These are phyloP conservation scores for Nycticorax nycticorax DNA, from an alignment of 2,113 vertebrate genomes.

Conservation along the genomic window DNA sequence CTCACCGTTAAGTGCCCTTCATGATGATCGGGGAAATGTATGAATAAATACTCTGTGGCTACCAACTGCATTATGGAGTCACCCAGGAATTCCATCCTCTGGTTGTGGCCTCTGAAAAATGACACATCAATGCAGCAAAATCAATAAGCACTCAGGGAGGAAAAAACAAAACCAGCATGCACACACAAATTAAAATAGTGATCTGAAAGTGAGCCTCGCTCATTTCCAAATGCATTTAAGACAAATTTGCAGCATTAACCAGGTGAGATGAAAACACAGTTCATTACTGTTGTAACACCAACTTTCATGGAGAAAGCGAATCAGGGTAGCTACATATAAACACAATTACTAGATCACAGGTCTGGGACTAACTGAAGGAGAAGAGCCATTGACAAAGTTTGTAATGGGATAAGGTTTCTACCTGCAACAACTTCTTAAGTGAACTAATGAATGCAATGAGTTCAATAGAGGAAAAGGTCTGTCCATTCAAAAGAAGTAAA, in stretches of 20 bases:
- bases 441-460: neutral
- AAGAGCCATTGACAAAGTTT: neutral
- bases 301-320: constrained; percentile 2
- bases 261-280: constrained; percentile 15
- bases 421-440: neutral
- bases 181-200: constrained; percentile 17
- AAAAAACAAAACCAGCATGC: constrained; percentile 36
- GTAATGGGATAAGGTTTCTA: neutral
- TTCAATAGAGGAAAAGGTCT: neutral
- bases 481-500: neutral
- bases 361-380: neutral
- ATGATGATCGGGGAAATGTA: constrained; percentile 98
- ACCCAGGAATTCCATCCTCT: constrained; percentile 99
- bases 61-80: constrained; percentile 99
- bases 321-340: neutral
- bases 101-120: constrained; percentile 93
- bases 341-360: neutral
- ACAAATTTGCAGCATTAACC: neutral
- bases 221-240: constrained; percentile 33
- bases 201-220: neutral
- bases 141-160: constrained; percentile 52
- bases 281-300: neutral
- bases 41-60: constrained; percentile 97
- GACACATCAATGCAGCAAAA: constrained; percentile 56
- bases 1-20: constrained; percentile 98